Evolutionary conservation across 2,888 invertebrate species (phyloP), one percentile per base, ranked within the genome.

Genomic region (Agrilus mali): DNA sequence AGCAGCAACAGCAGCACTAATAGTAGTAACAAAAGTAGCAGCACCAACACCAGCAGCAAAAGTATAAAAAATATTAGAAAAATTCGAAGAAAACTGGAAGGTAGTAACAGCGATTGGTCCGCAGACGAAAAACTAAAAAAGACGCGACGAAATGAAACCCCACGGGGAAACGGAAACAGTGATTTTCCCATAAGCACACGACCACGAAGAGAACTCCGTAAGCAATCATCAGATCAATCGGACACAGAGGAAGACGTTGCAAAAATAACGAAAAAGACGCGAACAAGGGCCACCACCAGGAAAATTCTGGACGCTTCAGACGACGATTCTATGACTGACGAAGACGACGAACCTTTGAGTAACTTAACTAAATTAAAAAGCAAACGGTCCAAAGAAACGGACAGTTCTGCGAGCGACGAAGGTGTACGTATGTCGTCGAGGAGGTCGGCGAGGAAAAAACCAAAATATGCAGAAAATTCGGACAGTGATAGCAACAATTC

Each of bases 311-410:
- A 42, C 20, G 6, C 7, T 35, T 42, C 46, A 22, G 43, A 46
- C 20, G 44, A 45, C n/a, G 35, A 39, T 45, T 52, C 45, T 14
- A 64, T 64, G 60, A 44, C 38, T 22, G 48, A 60, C 52, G 70
- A 69, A 58, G 69, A 67, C 53, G 70, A 71, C 52, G 63, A 59
- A 47, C 70, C 69, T 46, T 64, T 69, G 31, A 45, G 47, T 32
- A 47, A 41, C 17, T 40, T 45, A n/a, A 40, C 35, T 41, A 41
- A 43, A 5, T 27, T 27, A 10, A 27, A 27, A 53, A 60, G 40
- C 45, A 53, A 35, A 65, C 64, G 38, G 52, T 55, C 35, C 68
- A 68, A 49, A 68, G 67, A 36, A 31, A 48, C 16, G 20, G 37
- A 27, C 7, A 48, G 44, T 47, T 48, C 48, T n/a, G 62, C 48